Percentiles rank a stretch among this genome's conserved stretches.
Evolutionary conservation across 2,888 invertebrate species (phyloP).

Genomic region (Sisyra terminalis): DNA sequence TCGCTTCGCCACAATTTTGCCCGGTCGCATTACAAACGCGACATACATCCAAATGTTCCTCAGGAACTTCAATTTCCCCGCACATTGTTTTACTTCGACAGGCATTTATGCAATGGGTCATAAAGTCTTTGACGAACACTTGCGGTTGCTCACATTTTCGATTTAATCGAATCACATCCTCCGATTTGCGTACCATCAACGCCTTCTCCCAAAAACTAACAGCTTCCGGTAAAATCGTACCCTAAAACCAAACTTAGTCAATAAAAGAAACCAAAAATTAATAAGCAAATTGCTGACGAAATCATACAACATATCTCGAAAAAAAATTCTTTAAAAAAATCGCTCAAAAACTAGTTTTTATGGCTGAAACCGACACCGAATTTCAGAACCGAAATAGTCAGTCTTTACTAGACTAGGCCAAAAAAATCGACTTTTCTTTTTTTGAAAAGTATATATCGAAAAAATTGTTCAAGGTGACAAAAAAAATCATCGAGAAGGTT

Average conservation of each 20-base stretch:
- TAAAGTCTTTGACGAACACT: constrained; percentile 67
- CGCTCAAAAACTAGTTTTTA: too few species aligned
- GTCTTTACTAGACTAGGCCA: too few species aligned
- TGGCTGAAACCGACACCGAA: too few species aligned
- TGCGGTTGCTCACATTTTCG: constrained; percentile 80
- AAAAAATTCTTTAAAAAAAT: constrained; percentile 7
- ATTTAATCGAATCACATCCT: constrained; percentile 71
- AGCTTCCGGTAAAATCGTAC: constrained; percentile 79
- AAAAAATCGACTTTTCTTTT: too few species aligned
- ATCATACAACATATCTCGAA: constrained; percentile 2
- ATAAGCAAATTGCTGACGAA: constrained; percentile 6
- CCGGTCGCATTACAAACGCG: constrained; percentile 77
- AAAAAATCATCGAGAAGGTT: too few species aligned
- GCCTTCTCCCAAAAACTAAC: constrained; percentile 90
- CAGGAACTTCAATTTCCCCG: constrained; percentile 89
- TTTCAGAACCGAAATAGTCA: too few species aligned
- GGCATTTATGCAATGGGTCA: constrained; percentile 73
- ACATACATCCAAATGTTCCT: constrained; percentile 87
- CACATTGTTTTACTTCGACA: constrained; percentile 81
- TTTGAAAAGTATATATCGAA: too few species aligned
- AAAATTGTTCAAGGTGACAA: too few species aligned
- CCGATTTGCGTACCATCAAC: constrained; percentile 74
- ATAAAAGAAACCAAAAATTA: constrained; percentile 11
- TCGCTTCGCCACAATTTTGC: constrained; percentile 52
- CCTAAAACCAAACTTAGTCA: constrained; percentile 71